Conservation (phyloP, 2,797 vertebrate species). For the Pangasius larnaudii region DNA sequence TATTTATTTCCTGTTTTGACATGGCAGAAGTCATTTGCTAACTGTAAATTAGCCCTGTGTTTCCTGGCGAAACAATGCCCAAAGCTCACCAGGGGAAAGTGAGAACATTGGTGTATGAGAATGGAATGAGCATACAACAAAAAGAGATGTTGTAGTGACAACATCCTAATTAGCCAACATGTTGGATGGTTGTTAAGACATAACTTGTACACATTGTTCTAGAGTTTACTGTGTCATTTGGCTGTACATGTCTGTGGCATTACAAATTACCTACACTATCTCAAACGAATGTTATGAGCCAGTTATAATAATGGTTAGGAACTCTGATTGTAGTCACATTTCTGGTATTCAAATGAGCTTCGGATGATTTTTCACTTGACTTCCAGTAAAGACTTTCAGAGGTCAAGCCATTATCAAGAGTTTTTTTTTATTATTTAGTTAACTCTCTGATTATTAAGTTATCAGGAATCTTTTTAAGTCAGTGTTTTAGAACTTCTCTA, state of each 20-base stretch:
- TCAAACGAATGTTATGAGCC: not conserved
- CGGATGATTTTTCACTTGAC: not conserved
- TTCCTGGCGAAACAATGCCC: not conserved
- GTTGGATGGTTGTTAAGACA: not conserved
- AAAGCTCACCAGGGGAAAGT: not conserved
- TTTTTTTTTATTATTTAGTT: not conserved
- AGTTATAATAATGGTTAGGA: not conserved
- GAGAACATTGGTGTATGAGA: not conserved
- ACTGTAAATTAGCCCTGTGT: not conserved
- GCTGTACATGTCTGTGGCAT: not conserved
- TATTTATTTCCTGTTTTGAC: not conserved
- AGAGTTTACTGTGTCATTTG: not conserved
- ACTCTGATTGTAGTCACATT: not conserved
- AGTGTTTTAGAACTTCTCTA: not conserved
- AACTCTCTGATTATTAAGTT: not conserved
- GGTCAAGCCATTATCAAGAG: not conserved
- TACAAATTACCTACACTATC: not conserved
- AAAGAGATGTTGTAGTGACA: not conserved
- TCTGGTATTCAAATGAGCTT: not conserved
- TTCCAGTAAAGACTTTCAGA: not conserved
- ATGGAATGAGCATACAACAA: not conserved
- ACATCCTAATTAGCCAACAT: not conserved
- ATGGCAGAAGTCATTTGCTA: not conserved
- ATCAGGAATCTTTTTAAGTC: not conserved
- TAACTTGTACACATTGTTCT: not conserved